Base-by-base conservation (phyloP, 2,888 invertebrate species). In the Ptychoptera albimana region DNA sequence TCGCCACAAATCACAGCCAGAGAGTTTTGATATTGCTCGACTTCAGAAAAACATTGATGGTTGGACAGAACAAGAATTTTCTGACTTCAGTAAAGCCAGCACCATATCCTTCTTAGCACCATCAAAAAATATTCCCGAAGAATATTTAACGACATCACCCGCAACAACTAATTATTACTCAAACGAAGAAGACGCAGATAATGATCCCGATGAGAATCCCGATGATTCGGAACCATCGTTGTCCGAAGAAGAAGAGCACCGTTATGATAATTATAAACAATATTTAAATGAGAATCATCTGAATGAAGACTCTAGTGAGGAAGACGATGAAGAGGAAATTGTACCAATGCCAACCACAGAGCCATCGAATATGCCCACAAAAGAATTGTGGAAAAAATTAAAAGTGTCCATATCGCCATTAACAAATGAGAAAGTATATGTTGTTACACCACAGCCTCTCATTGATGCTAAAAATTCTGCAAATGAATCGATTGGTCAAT, bases 1-100 rank as follows among this genome's bases (percentile, higher is more conserved):
- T 0, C 57, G 55, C 39, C 51, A 55, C 8, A 52, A 51, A 38
- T 53, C 53, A 39, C 53, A 54, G 9, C 45, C 50, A 15, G 40
- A 15, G 8, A 37, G 76, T 0, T 79, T 82, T 53, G 84, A 86
- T 56, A 73, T 84, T 11, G 72, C 76, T 11, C 75, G 77, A 55
- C 64, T 87, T 34, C 86, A 86, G 57, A 82, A 83, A 52, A 85
- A 82, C 52, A 87, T 87, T 45, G 84, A 87, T 53, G 79, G 80
- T 49, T 87, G 87, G 87, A 87, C 86, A 1, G 79, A 78, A 53
- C 79, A 81, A 63, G 79, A 79, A 53, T 83, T 73, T 59, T 74
- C 77, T 1, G 63, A 63, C 48, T 35, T 15, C 8, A 70, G 68
- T 49, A 69, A 64, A 46, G 65, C 69, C 6, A 72, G 73, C 37